Conservation (phyloP, 1,140 invertebrate species). For the Whitmania pigra region DNA sequence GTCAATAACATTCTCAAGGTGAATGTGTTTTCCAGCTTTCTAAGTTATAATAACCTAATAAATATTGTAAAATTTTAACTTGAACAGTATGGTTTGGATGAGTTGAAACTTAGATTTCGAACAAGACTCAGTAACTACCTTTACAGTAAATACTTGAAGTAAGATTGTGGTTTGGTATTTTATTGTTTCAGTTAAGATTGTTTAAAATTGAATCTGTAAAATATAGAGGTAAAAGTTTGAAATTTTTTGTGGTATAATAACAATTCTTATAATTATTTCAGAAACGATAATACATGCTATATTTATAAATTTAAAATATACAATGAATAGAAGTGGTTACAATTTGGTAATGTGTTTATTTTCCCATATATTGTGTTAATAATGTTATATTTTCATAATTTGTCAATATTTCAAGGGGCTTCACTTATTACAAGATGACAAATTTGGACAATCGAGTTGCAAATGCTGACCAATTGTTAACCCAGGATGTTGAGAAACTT, state of each 20-base stretch:
- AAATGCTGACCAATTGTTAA: conserved; percentile 89
- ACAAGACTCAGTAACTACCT: conserved; percentile 74
- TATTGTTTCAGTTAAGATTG: background rate
- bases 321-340: no score
- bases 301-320: no score
- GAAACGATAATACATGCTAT: no score
- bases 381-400: background rate
- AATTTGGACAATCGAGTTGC: conserved; percentile 86
- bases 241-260: no score
- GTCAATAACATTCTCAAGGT: conserved; percentile 81
- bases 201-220: background rate
- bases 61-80: conserved; percentile 25
- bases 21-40: conserved; percentile 27
- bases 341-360: no score
- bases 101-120: conserved; percentile 76
- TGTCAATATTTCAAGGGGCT: conserved; percentile 54
- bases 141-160: conserved; percentile 83
- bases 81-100: conserved; percentile 68
- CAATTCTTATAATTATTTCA: no score
- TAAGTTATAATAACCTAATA: conserved; percentile 16
- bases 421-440: conserved; percentile 92
- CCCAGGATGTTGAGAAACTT: conserved; percentile 92
- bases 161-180: conserved; percentile 32
- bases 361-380: no score
- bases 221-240: background rate